Evolutionary conservation across 2,888 invertebrate genomes (phyloP).

Genomic region (Creontiades dilutus): DNA sequence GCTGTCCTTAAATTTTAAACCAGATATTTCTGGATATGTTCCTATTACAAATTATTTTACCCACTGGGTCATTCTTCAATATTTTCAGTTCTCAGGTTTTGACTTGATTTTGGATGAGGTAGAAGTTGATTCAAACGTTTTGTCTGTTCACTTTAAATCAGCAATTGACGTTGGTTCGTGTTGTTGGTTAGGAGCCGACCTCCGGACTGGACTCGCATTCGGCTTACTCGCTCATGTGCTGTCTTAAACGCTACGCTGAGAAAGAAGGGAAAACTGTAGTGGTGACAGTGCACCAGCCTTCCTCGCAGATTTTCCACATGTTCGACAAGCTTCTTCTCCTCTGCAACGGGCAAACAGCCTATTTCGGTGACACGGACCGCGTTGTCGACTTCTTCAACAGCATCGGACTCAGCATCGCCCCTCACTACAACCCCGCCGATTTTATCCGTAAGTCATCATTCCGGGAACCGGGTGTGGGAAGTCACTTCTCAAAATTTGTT

Average conservation of each 20-base stretch:
- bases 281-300: slow-evolving; percentile 90
- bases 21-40: too few species aligned
- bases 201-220: slow-evolving; percentile 90
- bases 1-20: too few species aligned
- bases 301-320: slow-evolving; percentile 90
- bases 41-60: too few species aligned
- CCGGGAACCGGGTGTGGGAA: not conserved
- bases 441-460: slow-evolving; percentile 84
- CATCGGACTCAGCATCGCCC: slow-evolving; percentile 85
- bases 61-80: too few species aligned
- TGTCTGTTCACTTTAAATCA: too few species aligned
- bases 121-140: too few species aligned
- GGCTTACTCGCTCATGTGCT: slow-evolving; percentile 86
- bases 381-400: slow-evolving; percentile 86
- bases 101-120: too few species aligned
- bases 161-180: too few species aligned
- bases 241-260: slow-evolving; percentile 86
- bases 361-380: slow-evolving; percentile 86
- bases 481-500: too few species aligned
- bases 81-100: too few species aligned
- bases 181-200: slow-evolving; percentile 85
- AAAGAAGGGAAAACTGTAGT: slow-evolving; percentile 89
- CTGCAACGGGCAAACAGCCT: slow-evolving; percentile 86
- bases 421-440: slow-evolving; percentile 91
- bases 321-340: slow-evolving; percentile 87